A percentile compares a stretch with the other conserved stretches of the same genome.
These are phyloP conservation scores for Drosophila bocqueti DNA, from an alignment of 1,140 invertebrate genomes.

Conservation along the genomic window DNA sequence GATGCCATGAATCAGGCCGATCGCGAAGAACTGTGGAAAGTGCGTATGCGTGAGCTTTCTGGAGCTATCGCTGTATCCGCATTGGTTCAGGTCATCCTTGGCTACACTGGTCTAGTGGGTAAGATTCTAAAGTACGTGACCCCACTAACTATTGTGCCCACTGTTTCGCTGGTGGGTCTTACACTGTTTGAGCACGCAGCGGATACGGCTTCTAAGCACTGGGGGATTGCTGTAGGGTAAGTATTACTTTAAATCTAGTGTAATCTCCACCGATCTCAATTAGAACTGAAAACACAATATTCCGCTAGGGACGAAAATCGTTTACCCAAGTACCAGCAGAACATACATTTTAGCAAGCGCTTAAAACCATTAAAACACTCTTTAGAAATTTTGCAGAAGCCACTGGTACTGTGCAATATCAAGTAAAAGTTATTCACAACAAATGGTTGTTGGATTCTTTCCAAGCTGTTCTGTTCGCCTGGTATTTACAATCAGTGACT, in stretches of 20 bases:
- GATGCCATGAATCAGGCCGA: conserved; percentile 87
- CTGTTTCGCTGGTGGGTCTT: conserved; percentile 92
- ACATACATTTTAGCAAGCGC: no score
- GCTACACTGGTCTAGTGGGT: conserved; percentile 90
- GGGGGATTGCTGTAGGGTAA: conserved; percentile 92
- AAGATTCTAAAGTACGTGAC: conserved; percentile 91
- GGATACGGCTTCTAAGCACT: conserved; percentile 90
- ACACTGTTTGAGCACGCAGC: conserved; percentile 92
- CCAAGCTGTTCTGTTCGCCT: no score
- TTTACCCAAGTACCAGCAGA: no score
- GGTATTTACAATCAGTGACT: no score
- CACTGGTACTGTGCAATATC: no score
- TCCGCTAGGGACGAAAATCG: no score
- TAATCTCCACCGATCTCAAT: not conserved
- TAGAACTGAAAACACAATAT: not conserved
- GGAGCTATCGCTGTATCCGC: conserved; percentile 94
- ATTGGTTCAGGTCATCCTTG: conserved; percentile 91
- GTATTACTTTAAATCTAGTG: conserved; percentile 21
- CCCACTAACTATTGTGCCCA: conserved; percentile 92
- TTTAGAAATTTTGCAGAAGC: no score
- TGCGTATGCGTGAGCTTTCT: conserved; percentile 92
- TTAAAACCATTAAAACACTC: no score
- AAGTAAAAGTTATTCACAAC: no score
- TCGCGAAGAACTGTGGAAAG: conserved; percentile 90
- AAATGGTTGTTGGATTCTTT: no score